Evolutionary conservation across 1,140 invertebrate species (phyloP).

Genomic region (Megalonaias nervosa): DNA sequence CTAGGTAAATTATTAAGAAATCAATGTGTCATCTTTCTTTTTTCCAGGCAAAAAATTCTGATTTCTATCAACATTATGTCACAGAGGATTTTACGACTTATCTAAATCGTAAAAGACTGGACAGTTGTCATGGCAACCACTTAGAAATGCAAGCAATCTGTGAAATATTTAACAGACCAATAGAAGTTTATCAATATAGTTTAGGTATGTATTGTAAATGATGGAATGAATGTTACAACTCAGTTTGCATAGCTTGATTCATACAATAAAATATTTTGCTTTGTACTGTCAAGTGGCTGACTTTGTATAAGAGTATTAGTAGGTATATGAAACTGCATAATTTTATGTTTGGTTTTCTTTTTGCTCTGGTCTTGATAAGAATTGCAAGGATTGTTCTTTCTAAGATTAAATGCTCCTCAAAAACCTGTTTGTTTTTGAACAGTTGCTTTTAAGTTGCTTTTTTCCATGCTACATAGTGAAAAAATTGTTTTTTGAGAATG

Average conservation of each 20-base stretch:
- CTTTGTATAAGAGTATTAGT: background rate
- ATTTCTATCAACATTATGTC: constrained; percentile 94
- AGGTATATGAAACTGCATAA: background rate
- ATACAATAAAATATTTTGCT: background rate
- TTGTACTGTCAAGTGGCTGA: background rate
- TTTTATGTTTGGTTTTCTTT: background rate
- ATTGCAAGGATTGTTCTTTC: background rate
- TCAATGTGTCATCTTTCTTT: constrained; percentile 26
- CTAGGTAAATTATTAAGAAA: background rate
- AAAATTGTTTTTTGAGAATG: too few relatives aligned
- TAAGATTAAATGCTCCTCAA: background rate
- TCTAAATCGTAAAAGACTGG: constrained; percentile 78
- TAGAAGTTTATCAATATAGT: constrained; percentile 93
- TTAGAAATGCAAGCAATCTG: constrained; percentile 95
- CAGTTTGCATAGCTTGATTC: background rate
- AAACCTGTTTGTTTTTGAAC: too few relatives aligned
- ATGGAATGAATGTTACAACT: background rate
- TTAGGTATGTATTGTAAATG: constrained; percentile 76
- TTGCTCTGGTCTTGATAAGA: background rate
- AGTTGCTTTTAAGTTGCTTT: too few relatives aligned
- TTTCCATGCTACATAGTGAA: too few relatives aligned
- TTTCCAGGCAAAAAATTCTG: constrained; percentile 80
- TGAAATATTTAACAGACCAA: constrained; percentile 93
- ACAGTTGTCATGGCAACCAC: constrained; percentile 92
- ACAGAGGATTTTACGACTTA: constrained; percentile 94